Conservation (phyloP, 2,113 vertebrate genomes). For the Chaetodon auriga region DNA sequence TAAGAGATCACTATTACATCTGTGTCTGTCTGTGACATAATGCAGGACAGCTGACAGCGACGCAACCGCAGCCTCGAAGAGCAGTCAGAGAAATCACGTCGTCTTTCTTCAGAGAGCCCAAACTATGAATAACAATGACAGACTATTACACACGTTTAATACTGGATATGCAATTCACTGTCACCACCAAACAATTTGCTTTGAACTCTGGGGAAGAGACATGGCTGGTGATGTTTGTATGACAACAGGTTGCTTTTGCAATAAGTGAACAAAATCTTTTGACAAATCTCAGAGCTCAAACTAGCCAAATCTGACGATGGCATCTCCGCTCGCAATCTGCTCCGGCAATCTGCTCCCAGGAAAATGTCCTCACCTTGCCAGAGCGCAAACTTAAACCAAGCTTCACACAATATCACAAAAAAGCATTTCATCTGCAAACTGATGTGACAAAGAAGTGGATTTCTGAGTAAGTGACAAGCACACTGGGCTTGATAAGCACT, state of each 20-base stretch:
- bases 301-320: conserved; percentile 70
- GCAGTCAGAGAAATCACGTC: conserved; percentile 8
- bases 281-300: conserved; percentile 71
- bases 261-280: conserved; percentile 69
- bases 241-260: conserved; percentile 51
- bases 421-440: conserved; percentile 1
- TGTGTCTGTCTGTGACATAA: conserved; percentile 15
- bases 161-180: neutral
- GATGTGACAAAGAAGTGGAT: neutral
- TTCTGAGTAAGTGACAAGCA: neutral
- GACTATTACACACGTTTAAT: neutral
- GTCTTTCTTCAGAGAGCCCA: conserved; percentile 24
- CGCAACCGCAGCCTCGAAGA: neutral
- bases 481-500: neutral
- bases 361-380: conserved; percentile 56
- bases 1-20: conserved; percentile 26
- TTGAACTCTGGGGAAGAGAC: neutral
- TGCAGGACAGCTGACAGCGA: conserved; percentile 14
- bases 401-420: neutral
- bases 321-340: conserved; percentile 76
- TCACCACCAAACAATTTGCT: conserved; percentile 4
- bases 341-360: conserved; percentile 72
- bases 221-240: neutral
- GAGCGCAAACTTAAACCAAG: conserved; percentile 20
- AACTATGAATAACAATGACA: conserved; percentile 5